Evolutionary conservation across 2,888 invertebrate species (phyloP).

Genomic region (Parnassius orleans): DNA sequence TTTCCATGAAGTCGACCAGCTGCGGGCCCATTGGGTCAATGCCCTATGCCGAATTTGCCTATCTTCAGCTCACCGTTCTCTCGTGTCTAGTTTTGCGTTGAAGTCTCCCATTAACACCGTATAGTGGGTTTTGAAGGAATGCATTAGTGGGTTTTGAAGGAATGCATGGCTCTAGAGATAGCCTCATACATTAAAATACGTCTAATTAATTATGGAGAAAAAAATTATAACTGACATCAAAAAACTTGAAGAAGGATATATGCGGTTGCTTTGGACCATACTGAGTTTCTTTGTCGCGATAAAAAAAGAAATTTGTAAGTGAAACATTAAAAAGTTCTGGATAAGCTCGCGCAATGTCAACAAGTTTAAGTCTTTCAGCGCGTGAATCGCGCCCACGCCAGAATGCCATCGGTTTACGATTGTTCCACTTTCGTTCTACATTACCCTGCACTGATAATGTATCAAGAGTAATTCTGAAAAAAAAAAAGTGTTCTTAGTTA

Average conservation of each 20-base stretch:
- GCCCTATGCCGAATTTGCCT: no score
- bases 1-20: no score
- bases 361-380: slow-evolving; percentile 89
- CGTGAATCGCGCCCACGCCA: slow-evolving; percentile 97
- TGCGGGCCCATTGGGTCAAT: no score
- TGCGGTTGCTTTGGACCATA: slow-evolving; percentile 93
- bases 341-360: slow-evolving; percentile 85
- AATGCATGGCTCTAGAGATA: no score
- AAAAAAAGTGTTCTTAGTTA: no score
- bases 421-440: slow-evolving; percentile 85
- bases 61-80: no score
- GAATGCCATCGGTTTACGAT: slow-evolving; percentile 88
- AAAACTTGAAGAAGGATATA: slow-evolving; percentile 95
- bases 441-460: slow-evolving; percentile 94
- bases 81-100: no score
- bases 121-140: no score
- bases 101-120: no score
- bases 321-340: slow-evolving; percentile 94
- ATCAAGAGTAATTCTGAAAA: slow-evolving; percentile 89
- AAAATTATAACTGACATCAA: slow-evolving; percentile 85
- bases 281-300: slow-evolving; percentile 88
- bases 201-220: no score
- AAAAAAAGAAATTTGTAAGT: slow-evolving; percentile 98
- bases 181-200: no score
- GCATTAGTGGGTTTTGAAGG: no score